A percentile compares a stretch with the other conserved stretches of the same genome.
Evolutionary conservation across 2,113 vertebrate species (phyloP).

Genomic region (Pongo pygmaeus): DNA sequence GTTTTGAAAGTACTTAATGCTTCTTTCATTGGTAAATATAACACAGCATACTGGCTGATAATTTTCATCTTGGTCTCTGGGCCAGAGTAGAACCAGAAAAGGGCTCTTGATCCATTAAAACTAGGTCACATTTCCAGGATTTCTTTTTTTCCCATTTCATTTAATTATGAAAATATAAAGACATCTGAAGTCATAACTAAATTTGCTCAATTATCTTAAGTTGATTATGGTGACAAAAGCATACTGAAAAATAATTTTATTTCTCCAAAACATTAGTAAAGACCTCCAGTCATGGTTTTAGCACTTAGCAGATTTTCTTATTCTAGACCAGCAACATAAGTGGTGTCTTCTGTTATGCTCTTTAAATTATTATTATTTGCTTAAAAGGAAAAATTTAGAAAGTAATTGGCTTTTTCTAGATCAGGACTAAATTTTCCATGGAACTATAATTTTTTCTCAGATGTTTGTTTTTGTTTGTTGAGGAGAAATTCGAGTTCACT

Average conservation of each 20-base stretch:
- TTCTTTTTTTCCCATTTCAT: not conserved
- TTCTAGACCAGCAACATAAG: not conserved
- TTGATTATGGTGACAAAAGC: conserved; percentile 33
- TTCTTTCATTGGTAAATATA: not conserved
- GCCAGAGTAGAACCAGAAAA: not conserved
- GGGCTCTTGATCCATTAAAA: not conserved
- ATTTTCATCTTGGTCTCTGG: not conserved
- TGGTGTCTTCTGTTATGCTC: not conserved
- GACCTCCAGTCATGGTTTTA: not conserved
- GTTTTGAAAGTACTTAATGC: not conserved
- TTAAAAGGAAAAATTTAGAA: not conserved
- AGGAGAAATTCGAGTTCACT: not conserved
- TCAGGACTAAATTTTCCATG: not conserved
- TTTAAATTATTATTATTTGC: not conserved
- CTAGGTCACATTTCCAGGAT: not conserved
- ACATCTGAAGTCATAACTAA: not conserved
- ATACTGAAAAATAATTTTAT: not conserved
- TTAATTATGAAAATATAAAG: conserved; percentile 2
- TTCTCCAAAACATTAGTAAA: not conserved
- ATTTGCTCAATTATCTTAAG: not conserved
- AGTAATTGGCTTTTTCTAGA: not conserved
- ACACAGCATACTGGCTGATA: not conserved
- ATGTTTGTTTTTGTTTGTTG: not conserved
- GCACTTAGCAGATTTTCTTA: not conserved
- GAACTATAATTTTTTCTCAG: not conserved